Percentiles rank a stretch among this genome's conserved stretches.
Evolutionary conservation across 2,888 invertebrate genomes (phyloP).

Genomic region (Aphrophora alni): DNA sequence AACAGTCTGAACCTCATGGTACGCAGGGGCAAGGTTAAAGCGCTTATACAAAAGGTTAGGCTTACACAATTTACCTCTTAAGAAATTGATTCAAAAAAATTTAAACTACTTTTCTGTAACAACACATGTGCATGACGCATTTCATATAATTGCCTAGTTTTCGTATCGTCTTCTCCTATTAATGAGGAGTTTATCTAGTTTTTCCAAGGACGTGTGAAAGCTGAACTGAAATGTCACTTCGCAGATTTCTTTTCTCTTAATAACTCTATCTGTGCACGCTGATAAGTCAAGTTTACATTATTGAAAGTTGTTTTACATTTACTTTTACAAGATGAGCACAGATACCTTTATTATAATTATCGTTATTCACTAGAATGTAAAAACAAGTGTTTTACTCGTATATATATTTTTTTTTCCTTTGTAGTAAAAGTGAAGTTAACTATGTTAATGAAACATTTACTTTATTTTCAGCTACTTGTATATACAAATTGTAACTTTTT

Average conservation of each 20-base stretch:
- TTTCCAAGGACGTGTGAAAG: slow-evolving; percentile 6
- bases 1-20: neutral
- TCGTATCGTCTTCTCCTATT: neutral
- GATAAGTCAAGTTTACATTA: neutral
- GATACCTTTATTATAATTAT: neutral
- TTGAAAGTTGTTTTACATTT: neutral
- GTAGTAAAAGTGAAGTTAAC: too few species aligned
- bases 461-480: too few species aligned
- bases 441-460: too few species aligned
- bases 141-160: neutral
- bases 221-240: neutral
- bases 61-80: neutral
- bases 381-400: too few species aligned
- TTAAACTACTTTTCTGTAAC: neutral
- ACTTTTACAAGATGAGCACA: neutral
- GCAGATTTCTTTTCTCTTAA: neutral
- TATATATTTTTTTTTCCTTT: too few species aligned
- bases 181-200: neutral
- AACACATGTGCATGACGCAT: neutral
- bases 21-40: neutral
- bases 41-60: neutral
- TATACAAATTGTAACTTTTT: too few species aligned
- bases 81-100: neutral
- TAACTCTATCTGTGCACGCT: neutral
- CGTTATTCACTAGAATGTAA: too few species aligned